A percentile compares a stretch with the other conserved stretches of the same genome.
Conservation (phyloP, 2,113 vertebrate species). For the Candoia aspera region DNA sequence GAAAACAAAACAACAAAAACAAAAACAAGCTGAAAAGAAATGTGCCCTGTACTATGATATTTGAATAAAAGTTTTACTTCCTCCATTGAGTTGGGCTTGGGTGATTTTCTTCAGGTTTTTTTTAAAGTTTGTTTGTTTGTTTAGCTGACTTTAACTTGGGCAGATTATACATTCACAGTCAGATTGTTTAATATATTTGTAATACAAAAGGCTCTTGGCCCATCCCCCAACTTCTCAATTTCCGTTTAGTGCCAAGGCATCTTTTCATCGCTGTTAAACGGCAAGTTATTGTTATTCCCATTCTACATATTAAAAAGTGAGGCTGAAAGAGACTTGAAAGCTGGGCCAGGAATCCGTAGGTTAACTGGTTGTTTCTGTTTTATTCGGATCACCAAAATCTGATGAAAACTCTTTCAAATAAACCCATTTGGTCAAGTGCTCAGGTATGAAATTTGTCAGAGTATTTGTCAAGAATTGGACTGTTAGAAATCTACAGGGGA, state of each 20-base stretch:
- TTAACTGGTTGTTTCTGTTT: background rate
- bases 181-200: constrained; percentile 1
- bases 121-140: background rate
- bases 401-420: background rate
- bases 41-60: constrained; percentile 80
- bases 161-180: constrained; percentile 19
- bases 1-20: constrained; percentile 13
- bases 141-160: constrained; percentile 43
- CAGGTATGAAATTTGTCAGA: background rate
- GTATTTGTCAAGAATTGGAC: background rate
- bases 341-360: background rate
- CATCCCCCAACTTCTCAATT: background rate
- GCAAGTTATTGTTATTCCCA: background rate
- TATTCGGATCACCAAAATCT: background rate
- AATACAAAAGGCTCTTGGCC: background rate
- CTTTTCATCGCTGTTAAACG: background rate
- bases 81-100: constrained; percentile 73
- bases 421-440: background rate
- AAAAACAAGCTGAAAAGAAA: constrained; percentile 64
- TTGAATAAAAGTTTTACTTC: constrained; percentile 87
- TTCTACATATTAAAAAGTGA: background rate
- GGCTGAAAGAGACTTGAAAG: background rate
- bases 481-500: background rate
- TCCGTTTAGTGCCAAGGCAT: background rate
- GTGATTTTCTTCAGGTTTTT: constrained; percentile 62